Conservation (phyloP, 2,113 vertebrate species). For the Struthio camelus region DNA sequence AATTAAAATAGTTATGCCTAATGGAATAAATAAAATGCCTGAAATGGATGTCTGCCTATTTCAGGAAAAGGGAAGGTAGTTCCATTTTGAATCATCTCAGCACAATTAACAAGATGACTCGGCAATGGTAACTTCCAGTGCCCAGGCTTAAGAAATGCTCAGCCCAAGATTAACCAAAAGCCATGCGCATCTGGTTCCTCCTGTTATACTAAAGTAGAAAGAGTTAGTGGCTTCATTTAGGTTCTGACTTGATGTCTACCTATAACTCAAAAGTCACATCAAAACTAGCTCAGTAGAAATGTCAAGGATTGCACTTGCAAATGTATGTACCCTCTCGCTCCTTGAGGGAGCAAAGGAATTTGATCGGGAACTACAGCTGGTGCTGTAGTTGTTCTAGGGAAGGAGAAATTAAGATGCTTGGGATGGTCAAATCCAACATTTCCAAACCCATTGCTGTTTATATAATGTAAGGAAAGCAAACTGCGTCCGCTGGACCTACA, state of each 20-base stretch:
- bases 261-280: background rate
- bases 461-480: background rate
- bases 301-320: background rate
- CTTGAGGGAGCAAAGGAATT: background rate
- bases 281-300: background rate
- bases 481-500: background rate
- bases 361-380: background rate
- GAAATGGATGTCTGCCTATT: background rate
- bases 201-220: background rate
- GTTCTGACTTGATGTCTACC: background rate
- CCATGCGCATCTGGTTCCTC: background rate
- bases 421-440: background rate
- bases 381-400: background rate
- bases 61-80: background rate
- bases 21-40: background rate
- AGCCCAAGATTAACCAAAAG: background rate
- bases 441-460: background rate
- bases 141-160: background rate
- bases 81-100: constrained; percentile 1
- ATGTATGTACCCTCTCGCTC: background rate
- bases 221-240: background rate
- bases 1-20: background rate
- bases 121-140: background rate
- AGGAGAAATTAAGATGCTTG: background rate
- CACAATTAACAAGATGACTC: background rate